Evolutionary conservation across 2,113 vertebrate species (phyloP).

Genomic region (Lepus timidus): DNA sequence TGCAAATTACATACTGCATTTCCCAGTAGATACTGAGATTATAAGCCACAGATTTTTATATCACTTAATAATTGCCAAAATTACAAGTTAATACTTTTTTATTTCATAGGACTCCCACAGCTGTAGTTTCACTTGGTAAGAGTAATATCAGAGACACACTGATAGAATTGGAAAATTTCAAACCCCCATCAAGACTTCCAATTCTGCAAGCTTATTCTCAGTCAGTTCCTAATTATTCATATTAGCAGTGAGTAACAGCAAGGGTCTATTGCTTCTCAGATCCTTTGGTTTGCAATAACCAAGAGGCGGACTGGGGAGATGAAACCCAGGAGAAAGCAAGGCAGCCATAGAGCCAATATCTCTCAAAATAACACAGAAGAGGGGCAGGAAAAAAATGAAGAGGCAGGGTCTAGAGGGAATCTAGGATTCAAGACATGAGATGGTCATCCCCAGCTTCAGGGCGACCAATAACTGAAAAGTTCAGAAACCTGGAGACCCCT

Average conservation of each 20-base stretch:
- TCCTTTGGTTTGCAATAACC: conserved; percentile 17
- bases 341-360: background rate
- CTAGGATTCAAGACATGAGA: background rate
- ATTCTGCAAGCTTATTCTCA: conserved; percentile 5
- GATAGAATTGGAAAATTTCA: conserved; percentile 51
- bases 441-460: background rate
- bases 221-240: background rate
- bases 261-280: background rate
- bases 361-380: background rate
- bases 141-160: conserved; percentile 6
- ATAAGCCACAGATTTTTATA: conserved; percentile 35
- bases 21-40: conserved; percentile 48
- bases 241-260: background rate
- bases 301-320: background rate
- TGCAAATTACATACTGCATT: conserved; percentile 67
- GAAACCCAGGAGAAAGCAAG: background rate
- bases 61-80: conserved; percentile 49
- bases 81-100: conserved; percentile 24
- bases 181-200: background rate
- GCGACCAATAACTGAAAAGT: background rate
- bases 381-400: background rate
- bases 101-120: conserved; percentile 30
- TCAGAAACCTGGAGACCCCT: background rate
- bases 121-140: conserved; percentile 46
- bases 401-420: background rate